Evolutionary conservation across 2,113 vertebrate species (phyloP).

Genomic region (Grallaria varia): DNA sequence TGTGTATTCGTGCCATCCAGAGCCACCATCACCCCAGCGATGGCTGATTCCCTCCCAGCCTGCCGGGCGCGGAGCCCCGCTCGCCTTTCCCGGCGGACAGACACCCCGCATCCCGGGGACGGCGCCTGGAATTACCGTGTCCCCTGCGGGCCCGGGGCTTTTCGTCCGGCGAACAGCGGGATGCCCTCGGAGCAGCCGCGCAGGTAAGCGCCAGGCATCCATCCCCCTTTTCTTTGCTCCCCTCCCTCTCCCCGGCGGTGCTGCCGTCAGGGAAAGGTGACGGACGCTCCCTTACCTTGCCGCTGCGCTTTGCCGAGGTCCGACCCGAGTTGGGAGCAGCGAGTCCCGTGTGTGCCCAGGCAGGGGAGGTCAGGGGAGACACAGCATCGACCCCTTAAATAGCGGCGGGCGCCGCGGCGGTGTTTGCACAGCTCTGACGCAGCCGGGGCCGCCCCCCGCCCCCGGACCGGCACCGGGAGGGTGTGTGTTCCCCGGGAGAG

Average conservation of each 20-base stretch:
- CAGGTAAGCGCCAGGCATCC: background rate
- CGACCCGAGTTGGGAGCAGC: background rate
- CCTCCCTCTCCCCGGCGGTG: background rate
- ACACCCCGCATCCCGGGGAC: background rate
- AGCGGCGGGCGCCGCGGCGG: conserved; percentile 38
- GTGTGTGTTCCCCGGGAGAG: background rate
- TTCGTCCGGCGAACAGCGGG: background rate
- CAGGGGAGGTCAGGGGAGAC: background rate
- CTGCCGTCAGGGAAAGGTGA: background rate
- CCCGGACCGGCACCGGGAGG: background rate
- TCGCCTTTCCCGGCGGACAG: background rate
- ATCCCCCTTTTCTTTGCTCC: background rate
- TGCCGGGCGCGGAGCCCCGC: background rate
- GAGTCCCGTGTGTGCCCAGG: background rate
- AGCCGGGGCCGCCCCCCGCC: background rate
- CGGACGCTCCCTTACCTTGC: background rate
- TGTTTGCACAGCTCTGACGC: conserved; percentile 74
- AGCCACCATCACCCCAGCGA: accelerated
- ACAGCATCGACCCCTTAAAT: conserved; percentile 70
- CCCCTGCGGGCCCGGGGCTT: background rate
- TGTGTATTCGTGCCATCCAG: background rate
- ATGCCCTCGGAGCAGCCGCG: background rate
- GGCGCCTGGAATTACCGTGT: background rate
- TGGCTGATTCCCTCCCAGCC: background rate
- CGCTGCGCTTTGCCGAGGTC: background rate